phyloP scores from a whole-genome alignment of 2,113 vertebrate genomes.

The Gnathochromis pfefferi region DNA sequence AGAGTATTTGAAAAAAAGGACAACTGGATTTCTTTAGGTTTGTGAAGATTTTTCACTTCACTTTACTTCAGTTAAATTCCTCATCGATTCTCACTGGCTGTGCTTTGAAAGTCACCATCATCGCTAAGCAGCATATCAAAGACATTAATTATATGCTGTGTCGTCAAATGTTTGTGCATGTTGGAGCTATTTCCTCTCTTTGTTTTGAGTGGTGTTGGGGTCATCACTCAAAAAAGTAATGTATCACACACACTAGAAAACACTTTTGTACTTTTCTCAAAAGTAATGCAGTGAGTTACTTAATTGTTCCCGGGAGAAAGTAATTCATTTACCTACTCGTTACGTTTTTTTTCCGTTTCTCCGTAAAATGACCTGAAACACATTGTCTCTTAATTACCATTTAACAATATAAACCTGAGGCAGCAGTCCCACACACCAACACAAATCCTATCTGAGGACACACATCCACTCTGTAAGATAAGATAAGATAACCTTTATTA shows the following conservation, averaged over 20 bases:
- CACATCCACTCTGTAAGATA: neutral
- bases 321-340: neutral
- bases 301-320: neutral
- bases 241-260: neutral
- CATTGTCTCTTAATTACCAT: neutral
- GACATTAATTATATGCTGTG: neutral
- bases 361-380: neutral
- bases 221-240: neutral
- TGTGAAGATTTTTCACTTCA: neutral
- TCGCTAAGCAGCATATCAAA: neutral
- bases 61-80: neutral
- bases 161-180: neutral
- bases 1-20: neutral
- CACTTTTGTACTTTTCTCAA: neutral
- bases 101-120: neutral
- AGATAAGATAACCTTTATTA: no score
- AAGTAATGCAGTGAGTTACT: neutral
- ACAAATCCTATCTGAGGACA: neutral
- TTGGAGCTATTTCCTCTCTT: neutral
- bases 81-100: neutral
- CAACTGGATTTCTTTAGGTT: neutral
- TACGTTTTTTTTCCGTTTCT: accelerated
- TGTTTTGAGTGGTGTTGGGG: neutral
- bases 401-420: neutral
- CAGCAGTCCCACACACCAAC: neutral